Conservation (phyloP, 2,113 vertebrate genomes). For the Isurus oxyrinchus region DNA sequence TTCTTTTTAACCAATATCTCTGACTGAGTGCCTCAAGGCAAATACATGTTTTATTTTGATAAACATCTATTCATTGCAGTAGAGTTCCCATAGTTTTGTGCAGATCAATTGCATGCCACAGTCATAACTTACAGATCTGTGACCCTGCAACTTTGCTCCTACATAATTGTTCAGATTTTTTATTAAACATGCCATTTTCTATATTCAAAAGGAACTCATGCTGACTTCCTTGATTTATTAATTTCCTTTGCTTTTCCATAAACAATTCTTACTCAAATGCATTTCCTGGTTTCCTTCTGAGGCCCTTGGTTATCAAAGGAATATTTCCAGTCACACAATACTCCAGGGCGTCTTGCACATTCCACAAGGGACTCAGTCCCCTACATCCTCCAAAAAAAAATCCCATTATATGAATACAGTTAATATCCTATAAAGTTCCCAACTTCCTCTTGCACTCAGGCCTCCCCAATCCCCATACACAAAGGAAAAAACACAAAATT, state of each 20-base stretch:
- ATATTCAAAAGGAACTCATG: constrained; percentile 44
- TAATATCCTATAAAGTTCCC: neutral
- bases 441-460: neutral
- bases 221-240: constrained; percentile 48
- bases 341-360: constrained; percentile 40
- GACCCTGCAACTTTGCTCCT: constrained; percentile 40
- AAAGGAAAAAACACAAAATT: neutral
- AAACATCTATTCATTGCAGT: constrained; percentile 49
- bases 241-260: constrained; percentile 47
- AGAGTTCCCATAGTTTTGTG: constrained; percentile 59
- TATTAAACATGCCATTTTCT: constrained; percentile 42
- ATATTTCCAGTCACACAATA: neutral
- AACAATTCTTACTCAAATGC: constrained; percentile 49
- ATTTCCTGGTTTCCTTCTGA: constrained; percentile 44
- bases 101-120: constrained; percentile 40
- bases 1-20: constrained; percentile 34
- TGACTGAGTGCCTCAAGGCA: constrained; percentile 39
- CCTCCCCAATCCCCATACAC: neutral
- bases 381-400: neutral
- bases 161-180: constrained; percentile 52
- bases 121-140: constrained; percentile 43
- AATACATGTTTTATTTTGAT: constrained; percentile 48
- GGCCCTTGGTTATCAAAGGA: constrained; percentile 40
- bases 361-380: neutral
- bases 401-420: neutral